A percentile compares a stretch with the other conserved stretches of the same genome.
phyloP scores from a whole-genome alignment of 2,888 invertebrate species.

The Drosophila kuntzei region DNA sequence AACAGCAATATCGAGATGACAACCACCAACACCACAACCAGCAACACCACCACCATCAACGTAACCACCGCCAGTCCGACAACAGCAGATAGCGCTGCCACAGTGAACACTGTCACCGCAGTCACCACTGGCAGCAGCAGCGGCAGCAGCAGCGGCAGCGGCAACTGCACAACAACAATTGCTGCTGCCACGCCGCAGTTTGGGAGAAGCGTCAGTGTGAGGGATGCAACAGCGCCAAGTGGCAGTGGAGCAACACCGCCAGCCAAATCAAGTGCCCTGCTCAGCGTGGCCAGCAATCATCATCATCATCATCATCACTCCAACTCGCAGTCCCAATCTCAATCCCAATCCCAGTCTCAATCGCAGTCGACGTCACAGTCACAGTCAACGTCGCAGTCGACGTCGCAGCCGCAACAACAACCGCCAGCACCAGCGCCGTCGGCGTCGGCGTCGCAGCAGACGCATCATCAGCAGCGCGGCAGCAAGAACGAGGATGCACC shows the following conservation, averaged over 20 bases:
- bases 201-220: slow-evolving; percentile 38
- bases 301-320: slow-evolving; percentile 54
- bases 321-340: slow-evolving; percentile 26
- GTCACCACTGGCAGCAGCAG: slow-evolving; percentile 19
- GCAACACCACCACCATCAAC: slow-evolving; percentile 31
- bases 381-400: slow-evolving; percentile 23
- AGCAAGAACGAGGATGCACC: slow-evolving; percentile 90
- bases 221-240: slow-evolving; percentile 34
- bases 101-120: background rate
- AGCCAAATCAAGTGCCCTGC: slow-evolving; percentile 53
- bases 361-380: slow-evolving; percentile 27
- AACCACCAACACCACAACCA: slow-evolving; percentile 1
- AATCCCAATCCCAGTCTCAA: slow-evolving; percentile 19
- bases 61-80: slow-evolving; percentile 19
- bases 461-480: slow-evolving; percentile 64
- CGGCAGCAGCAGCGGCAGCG: slow-evolving; percentile 17
- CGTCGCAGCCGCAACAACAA: slow-evolving; percentile 43
- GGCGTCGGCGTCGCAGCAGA: slow-evolving; percentile 33
- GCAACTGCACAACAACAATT: slow-evolving; percentile 20
- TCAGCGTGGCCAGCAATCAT: slow-evolving; percentile 69
- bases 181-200: slow-evolving; percentile 38
- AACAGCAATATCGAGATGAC: slow-evolving; percentile 23
- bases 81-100: slow-evolving; percentile 21
- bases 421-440: too few relatives aligned
- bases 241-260: slow-evolving; percentile 30